Conservation (phyloP, 37 sponge, comb jelly and placozoan genomes). For the Spongia lamella region DNA sequence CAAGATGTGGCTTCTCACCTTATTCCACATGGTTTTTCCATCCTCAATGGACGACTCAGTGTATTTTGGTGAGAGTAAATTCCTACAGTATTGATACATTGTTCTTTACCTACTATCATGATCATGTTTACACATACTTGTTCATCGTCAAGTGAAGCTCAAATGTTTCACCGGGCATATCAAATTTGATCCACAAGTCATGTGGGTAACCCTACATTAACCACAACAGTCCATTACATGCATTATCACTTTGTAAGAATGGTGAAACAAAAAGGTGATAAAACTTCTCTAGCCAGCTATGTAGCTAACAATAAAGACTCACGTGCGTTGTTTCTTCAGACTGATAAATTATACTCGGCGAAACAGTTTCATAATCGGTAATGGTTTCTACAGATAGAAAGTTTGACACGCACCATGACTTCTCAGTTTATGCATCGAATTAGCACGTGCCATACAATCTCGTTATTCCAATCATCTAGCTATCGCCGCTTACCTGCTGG, state of each 20-base stretch:
- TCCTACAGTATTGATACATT: conserved; percentile 10
- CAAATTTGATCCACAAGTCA: conserved; percentile 24
- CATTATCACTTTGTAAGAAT: too few relatives aligned
- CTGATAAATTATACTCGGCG: conserved; percentile 16
- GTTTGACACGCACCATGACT: too few relatives aligned
- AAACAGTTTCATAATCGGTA: conserved; percentile 27
- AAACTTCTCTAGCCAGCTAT: neutral
- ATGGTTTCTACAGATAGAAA: conserved; percentile 46
- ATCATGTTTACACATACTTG: too few relatives aligned
- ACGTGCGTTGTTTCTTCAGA: too few relatives aligned
- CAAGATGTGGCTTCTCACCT: neutral
- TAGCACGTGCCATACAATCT: too few relatives aligned
- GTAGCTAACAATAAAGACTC: neutral
- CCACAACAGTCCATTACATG: neutral
- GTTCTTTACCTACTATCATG: too few relatives aligned
- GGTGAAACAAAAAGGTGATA: too few relatives aligned
- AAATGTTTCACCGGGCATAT: conserved; percentile 17
- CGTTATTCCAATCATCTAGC: too few relatives aligned
- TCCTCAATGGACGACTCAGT: conserved; percentile 18
- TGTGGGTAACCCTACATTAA: neutral
- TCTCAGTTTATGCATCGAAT: too few relatives aligned
- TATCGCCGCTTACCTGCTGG: too few relatives aligned
- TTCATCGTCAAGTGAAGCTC: too few relatives aligned
- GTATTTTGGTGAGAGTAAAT: conserved; percentile 30
- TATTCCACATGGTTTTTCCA: neutral